Base-by-base conservation (phyloP, 2,888 invertebrate genomes). In the Cheiracanthium punctorium region DNA sequence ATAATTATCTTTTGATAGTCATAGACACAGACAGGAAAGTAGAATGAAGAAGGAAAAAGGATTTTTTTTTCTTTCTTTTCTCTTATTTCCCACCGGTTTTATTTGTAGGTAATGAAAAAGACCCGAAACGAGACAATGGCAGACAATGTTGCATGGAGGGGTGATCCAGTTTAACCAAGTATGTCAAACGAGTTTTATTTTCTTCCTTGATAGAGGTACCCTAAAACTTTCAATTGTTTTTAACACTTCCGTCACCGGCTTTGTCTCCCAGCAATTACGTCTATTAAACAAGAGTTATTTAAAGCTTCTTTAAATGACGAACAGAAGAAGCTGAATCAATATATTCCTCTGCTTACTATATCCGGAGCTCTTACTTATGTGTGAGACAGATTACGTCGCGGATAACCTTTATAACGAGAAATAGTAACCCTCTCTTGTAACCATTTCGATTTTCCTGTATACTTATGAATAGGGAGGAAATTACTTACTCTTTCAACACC, bases 121-220 rank as follows among this genome's bases (percentile, higher is more conserved):
- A 4, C 7, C 4, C 24, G 5, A 2, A 12, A 17, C 58, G 0
- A 24, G 5, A 58, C 58, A 58, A 58, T 24, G 24, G 58, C 2
- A 17, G 58, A 20, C 58, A 58, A 58, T 24, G 1, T 58, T 58
- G 58, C 12, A 58, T 48, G 24, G 5, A 24, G 24, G 12, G 12
- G 24, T 24, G 58, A 58, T 58, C 58, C 58, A 58, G 24, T 58
- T 58, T 24, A 58, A 24, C 17, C 58, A 58, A 58, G 58, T 58
- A 58, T 58, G 58, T 58, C 58, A 58, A 24, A 12, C 58, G 12
- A 24, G 48, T 48, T 37, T 58, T 7, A 24, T 24, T 58, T 58
- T 58, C 24, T 58, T 58, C 58, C 58, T 58, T 58, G 24, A 58
- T 58, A 24, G 24, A 58, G 24, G 7, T 24, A n/a, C 17, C n/a